Evolutionary conservation across 64 coral and sea anemone species (phyloP), one percentile per base, ranked within the genome.

Genomic region (Montipora sp.): DNA sequence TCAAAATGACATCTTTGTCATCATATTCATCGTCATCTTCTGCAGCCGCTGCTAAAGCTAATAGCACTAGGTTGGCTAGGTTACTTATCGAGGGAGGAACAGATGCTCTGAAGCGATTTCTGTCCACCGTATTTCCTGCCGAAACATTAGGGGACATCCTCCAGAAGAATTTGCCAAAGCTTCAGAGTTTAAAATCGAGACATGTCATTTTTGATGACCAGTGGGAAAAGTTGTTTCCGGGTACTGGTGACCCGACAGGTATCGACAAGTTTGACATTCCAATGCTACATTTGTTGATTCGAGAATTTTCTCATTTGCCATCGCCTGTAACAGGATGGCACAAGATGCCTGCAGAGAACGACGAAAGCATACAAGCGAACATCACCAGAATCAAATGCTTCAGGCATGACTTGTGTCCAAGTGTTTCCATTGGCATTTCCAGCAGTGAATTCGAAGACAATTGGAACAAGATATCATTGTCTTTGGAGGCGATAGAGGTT

Each of bases 211-310:
- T 49, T 16, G 66, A 36, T 55, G 5, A 59, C 9, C 89, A 90
- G 70, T 80, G 47, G 48, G 77, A 79, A 50, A 67, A 44, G 43
- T 79, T 90, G 47, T 90, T 90, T 80, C 75, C 88, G 7, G 3
- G 5, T 47, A 43, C 47, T n/a, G 60, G 83, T 51, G 18, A 20
- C 6, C 68, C 67, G 66, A 51, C 85, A 14, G 72, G 19, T 23
- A 83, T 72, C 0, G 11, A 43, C 0, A 24, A 58, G 22, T 95
- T 92, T 68, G 94, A 95, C 46, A 95, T 95, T n/a, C 72, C 84
- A 0, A 81, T 95, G 50, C 60, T 96, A 24, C 88, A 92, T 75
- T 47, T 92, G 1, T 83, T 96, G n/a, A 10, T 96, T 72, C 60
- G 90, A 87, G 75, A 90, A 3, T 20, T 96, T 8, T 61, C 84